Evolutionary conservation across 2,113 vertebrate species (phyloP).

Genomic region (Platysternon megacephalum): DNA sequence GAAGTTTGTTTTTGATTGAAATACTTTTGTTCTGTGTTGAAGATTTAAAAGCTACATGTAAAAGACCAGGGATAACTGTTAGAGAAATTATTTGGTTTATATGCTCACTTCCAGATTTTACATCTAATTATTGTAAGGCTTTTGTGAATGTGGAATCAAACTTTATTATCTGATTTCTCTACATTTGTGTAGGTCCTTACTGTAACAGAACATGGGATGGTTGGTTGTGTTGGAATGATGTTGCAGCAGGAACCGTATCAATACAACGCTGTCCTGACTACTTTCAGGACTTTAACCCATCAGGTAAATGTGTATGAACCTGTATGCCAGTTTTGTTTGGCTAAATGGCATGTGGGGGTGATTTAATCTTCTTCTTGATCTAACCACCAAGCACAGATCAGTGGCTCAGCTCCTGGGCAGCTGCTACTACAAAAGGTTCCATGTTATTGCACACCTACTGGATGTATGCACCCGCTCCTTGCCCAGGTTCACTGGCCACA

Average conservation of each 20-base stretch:
- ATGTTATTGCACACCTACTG: background rate
- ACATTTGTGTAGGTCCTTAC: slow-evolving; percentile 75
- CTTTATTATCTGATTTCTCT: background rate
- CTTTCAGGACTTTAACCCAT: slow-evolving; percentile 95
- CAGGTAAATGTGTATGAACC: slow-evolving; percentile 78
- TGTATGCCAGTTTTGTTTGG: background rate
- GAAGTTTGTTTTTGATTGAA: background rate
- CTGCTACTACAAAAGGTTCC: background rate
- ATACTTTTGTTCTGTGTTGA: background rate
- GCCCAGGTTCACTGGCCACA: background rate
- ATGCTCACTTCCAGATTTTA: background rate
- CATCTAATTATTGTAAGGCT: background rate
- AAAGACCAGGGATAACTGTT: background rate
- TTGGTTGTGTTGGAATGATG: slow-evolving; percentile 97
- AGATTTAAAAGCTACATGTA: background rate
- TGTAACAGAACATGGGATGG: slow-evolving; percentile 98
- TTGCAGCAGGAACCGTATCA: slow-evolving; percentile 80
- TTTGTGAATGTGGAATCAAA: background rate
- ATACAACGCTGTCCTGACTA: slow-evolving; percentile 96
- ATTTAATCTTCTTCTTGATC: background rate
- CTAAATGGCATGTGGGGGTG: background rate
- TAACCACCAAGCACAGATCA: background rate
- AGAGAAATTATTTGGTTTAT: background rate
- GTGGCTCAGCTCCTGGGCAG: background rate
- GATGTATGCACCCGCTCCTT: background rate